These are phyloP conservation scores for Paratrypauchen microcephalus DNA, from an alignment of 2,797 vertebrate genomes.

Conservation along the genomic window DNA sequence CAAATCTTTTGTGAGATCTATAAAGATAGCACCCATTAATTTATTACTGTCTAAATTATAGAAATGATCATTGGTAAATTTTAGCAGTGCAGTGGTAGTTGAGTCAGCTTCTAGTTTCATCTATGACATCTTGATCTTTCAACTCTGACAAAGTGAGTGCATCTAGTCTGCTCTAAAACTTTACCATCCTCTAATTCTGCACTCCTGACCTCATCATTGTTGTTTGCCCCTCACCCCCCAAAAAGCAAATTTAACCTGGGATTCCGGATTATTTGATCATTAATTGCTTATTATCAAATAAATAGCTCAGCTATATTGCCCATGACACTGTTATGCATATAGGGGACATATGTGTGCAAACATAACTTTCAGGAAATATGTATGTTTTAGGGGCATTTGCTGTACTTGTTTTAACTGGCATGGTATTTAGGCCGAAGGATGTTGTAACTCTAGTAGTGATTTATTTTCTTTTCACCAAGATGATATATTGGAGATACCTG, in stretches of 20 bases:
- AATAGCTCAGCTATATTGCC: not conserved
- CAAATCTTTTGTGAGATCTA: too few species aligned
- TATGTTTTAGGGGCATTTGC: slow-evolving; percentile 1
- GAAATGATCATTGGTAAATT: too few species aligned
- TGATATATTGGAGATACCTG: not conserved
- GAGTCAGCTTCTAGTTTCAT: not conserved
- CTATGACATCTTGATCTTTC: not conserved
- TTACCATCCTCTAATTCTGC: not conserved
- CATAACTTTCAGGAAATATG: not conserved
- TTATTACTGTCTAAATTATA: too few species aligned
- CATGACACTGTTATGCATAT: not conserved
- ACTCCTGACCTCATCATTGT: not conserved
- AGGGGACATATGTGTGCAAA: not conserved
- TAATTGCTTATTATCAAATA: not conserved
- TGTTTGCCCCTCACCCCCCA: too few species aligned
- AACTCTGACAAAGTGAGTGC: not conserved
- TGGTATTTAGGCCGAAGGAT: slow-evolving; percentile 37
- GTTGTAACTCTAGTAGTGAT: slow-evolving; percentile 9
- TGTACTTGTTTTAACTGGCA: slow-evolving; percentile 47
- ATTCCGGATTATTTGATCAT: not conserved
- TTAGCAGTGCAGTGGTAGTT: too few species aligned
- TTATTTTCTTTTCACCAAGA: not conserved
- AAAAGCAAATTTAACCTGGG: too few species aligned
- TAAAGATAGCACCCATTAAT: too few species aligned
- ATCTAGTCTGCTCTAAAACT: not conserved